phyloP scores from a whole-genome alignment of 2,888 invertebrate species.

The Crematogaster levior region DNA sequence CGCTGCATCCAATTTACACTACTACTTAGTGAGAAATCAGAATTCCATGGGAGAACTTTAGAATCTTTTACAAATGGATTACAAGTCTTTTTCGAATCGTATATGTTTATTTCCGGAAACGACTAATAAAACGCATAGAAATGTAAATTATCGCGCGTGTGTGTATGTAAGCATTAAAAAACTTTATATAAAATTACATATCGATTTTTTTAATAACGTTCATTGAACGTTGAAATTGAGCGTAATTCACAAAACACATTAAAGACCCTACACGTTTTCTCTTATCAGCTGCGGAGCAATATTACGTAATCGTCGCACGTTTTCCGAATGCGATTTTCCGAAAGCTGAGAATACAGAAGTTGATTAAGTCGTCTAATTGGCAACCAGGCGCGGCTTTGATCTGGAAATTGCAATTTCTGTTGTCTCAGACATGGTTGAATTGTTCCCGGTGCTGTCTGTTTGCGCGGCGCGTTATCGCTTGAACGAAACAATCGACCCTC shows the following conservation, averaged over 20 bases:
- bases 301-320: constrained; percentile 1
- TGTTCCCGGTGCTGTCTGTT: constrained; percentile 2
- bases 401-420: constrained; percentile 40
- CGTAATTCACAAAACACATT: background rate
- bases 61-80: constrained; percentile 4
- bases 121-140: background rate
- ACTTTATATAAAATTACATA: background rate
- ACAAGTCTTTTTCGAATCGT: background rate
- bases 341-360: constrained; percentile 18
- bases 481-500: constrained; percentile 37
- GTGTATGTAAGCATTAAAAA: background rate
- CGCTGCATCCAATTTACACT: constrained; percentile 26
- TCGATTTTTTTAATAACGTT: background rate
- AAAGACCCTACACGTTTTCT: background rate
- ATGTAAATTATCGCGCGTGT: background rate
- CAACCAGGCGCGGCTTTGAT: constrained; percentile 30
- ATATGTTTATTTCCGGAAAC: background rate
- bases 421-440: constrained; percentile 24
- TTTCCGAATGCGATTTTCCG: constrained; percentile 1
- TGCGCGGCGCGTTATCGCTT: constrained; percentile 24
- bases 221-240: background rate
- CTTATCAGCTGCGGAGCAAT: background rate
- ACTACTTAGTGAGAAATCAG: constrained; percentile 11
- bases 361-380: constrained; percentile 39
- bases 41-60: constrained; percentile 12